Evolutionary conservation across 2,797 vertebrate genomes (phyloP).

Genomic region (Channa striata): DNA sequence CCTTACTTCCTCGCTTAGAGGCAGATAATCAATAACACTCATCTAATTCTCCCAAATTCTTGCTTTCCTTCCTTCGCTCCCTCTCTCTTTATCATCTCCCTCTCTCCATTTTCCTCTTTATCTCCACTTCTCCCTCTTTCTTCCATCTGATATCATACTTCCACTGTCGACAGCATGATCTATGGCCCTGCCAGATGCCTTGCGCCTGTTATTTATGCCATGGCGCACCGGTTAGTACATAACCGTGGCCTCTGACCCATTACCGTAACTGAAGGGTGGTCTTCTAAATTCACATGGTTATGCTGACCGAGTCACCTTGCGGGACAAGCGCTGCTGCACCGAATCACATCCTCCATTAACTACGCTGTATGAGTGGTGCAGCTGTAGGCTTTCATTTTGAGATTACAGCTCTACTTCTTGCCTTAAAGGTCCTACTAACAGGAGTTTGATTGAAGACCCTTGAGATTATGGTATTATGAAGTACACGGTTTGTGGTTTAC

Average conservation of each 20-base stretch:
- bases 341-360: slow-evolving; percentile 77
- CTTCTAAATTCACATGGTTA: slow-evolving; percentile 68
- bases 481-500: slow-evolving; percentile 67
- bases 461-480: slow-evolving; percentile 62
- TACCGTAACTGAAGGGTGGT: slow-evolving; percentile 73
- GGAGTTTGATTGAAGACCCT: slow-evolving; percentile 72
- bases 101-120: slow-evolving; percentile 65
- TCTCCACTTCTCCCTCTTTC: slow-evolving; percentile 66
- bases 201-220: slow-evolving; percentile 78
- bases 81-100: slow-evolving; percentile 59
- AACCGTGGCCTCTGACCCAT: slow-evolving; percentile 73
- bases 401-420: slow-evolving; percentile 64
- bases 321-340: slow-evolving; percentile 69
- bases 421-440: slow-evolving; percentile 67
- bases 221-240: slow-evolving; percentile 72
- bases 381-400: slow-evolving; percentile 74
- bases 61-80: slow-evolving; percentile 40
- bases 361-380: slow-evolving; percentile 50
- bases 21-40: slow-evolving; percentile 85
- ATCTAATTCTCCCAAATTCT: slow-evolving; percentile 62
- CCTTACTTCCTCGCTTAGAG: slow-evolving; percentile 74
- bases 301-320: slow-evolving; percentile 82
- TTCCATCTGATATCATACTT: slow-evolving; percentile 77
- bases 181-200: slow-evolving; percentile 76
- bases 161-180: slow-evolving; percentile 78